Evolutionary conservation across 2,113 vertebrate genomes (phyloP).

Genomic region (Toxotes jaculatrix): DNA sequence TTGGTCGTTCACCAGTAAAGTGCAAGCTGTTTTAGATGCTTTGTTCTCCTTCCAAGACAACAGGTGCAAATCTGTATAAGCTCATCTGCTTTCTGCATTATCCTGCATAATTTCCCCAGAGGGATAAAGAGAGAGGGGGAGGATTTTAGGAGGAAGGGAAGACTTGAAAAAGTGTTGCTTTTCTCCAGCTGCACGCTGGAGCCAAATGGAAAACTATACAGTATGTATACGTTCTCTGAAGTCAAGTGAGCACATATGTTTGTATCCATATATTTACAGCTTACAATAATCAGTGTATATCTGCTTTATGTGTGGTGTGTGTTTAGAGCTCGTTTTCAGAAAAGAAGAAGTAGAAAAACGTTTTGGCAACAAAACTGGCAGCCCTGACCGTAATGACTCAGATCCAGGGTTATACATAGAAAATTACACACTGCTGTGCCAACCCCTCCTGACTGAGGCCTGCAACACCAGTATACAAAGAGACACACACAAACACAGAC

Average conservation of each 20-base stretch:
- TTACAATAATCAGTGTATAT: not conserved
- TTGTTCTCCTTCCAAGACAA: conserved; percentile 40
- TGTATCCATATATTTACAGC: conserved; percentile 2
- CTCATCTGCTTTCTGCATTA: conserved; percentile 43
- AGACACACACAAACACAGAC: conserved; percentile 47
- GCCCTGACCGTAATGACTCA: conserved; percentile 44
- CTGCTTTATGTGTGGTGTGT: conserved; percentile 43
- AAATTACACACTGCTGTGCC: conserved; percentile 81
- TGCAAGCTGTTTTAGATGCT: not conserved
- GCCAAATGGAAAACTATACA: conserved; percentile 2
- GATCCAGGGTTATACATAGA: conserved; percentile 83
- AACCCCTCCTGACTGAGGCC: conserved; percentile 61
- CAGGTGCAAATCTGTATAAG: conserved; percentile 61
- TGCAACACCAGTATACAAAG: conserved; percentile 35
- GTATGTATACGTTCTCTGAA: not conserved
- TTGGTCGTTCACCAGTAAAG: not conserved
- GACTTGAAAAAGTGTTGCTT: not conserved
- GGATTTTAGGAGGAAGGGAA: conserved; percentile 14
- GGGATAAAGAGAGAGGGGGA: not conserved
- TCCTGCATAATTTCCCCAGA: conserved; percentile 56
- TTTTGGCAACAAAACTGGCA: conserved; percentile 68
- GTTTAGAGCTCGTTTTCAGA: conserved; percentile 45
- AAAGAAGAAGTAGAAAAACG: conserved; percentile 41
- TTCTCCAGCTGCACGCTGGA: conserved; percentile 2
- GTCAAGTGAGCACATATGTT: not conserved